These are phyloP conservation scores for Atlantisia rogersi DNA, from an alignment of 2,113 vertebrate genomes.

Conservation along the genomic window DNA sequence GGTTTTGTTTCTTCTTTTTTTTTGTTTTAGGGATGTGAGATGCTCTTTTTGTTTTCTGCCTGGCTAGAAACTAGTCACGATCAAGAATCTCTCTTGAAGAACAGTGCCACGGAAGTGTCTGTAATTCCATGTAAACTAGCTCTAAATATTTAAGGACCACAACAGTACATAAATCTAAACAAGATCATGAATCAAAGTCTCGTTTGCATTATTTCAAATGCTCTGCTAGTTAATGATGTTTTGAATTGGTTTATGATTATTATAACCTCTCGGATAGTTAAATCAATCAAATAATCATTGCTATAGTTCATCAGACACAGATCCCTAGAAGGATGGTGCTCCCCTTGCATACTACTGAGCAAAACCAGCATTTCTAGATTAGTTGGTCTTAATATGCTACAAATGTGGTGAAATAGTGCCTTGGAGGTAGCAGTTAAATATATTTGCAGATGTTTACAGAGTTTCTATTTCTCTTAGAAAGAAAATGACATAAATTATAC, in stretches of 20 bases:
- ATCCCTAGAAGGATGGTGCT: not conserved
- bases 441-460: not conserved
- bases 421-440: not conserved
- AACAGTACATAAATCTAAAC: not conserved
- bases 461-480: not conserved
- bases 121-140: not conserved
- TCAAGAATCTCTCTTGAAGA: not conserved
- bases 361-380: not conserved
- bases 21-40: not conserved
- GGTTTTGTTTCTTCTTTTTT: not conserved
- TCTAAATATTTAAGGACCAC: not conserved
- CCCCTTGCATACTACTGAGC: not conserved
- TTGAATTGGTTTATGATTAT: slow-evolving; percentile 54
- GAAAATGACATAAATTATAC: not conserved
- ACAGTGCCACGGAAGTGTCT: not conserved
- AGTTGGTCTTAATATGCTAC: not conserved
- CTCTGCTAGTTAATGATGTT: slow-evolving; percentile 28
- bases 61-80: not conserved
- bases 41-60: not conserved
- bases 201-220: slow-evolving; percentile 17
- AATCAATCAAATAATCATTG: slow-evolving; percentile 59
- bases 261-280: slow-evolving; percentile 33
- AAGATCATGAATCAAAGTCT: not conserved
- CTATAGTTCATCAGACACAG: not conserved
- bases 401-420: not conserved